Base-by-base conservation (phyloP, 2,797 vertebrate species). In the Acipenser ruthenus region DNA sequence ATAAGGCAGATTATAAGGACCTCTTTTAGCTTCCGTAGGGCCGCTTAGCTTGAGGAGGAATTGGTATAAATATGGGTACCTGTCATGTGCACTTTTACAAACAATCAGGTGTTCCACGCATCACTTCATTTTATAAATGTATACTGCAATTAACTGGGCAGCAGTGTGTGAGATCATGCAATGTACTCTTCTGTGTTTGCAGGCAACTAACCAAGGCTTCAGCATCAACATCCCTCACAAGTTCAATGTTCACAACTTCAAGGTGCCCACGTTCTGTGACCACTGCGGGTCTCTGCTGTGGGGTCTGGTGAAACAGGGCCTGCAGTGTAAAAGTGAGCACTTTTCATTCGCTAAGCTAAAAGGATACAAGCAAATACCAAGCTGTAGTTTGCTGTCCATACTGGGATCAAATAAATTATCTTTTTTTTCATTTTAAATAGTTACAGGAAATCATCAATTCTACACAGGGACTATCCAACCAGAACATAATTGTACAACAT, bases 171-270 rank as follows among this genome's bases (percentile, higher is more conserved):
- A 37, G 23, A 37, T 37, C 23, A 37, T 37, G 23, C 23, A 37
- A 37, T 37, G 23, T 4, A 37, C 23, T 37, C 23, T 37, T 37
- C 23, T 37, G 23, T 37, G 23, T 37, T 68, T 67, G 6, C 84
- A 98, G 95, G 83, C 89, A 51, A 76, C 80, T 10, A 93, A 86
- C 56, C 94, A 93, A 78, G 92, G 96, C 67, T 99, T 99, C 72
- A 95, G 96, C 73, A 97, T 99, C 84, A 99, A 99, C 65, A 76
- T 99, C 71, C 96, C 95, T 6, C 96, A 99, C 80, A 96, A 94
- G 74, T 99, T 99, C 86, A 91, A 73, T 7, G 71, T 89, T 66
- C 95, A 97, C 86, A 99, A 92, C 84, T 99, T 94, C 80, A 99
- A 98, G 83, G 91, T 94, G 63, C 95, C 94, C 0, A 94, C 96